These are phyloP conservation scores for Rhinoraja longicauda DNA, from an alignment of 2,797 vertebrate species.

Conservation along the genomic window DNA sequence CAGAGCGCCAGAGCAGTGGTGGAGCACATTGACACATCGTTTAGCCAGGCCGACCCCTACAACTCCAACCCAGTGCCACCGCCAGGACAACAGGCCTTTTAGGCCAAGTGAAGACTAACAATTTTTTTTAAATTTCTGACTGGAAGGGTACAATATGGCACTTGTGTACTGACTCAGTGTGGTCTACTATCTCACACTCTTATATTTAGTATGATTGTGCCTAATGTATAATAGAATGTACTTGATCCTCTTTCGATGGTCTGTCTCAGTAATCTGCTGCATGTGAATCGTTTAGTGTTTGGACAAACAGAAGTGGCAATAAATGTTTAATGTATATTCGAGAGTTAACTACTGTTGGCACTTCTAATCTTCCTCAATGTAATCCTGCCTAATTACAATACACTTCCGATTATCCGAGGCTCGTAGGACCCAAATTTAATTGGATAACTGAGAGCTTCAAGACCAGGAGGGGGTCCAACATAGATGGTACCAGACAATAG, in stretches of 20 bases:
- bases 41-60: too few species aligned
- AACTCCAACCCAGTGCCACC: too few species aligned
- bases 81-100: too few species aligned
- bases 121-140: too few species aligned
- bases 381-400: slow-evolving; percentile 34
- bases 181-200: too few species aligned
- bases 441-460: slow-evolving; percentile 30
- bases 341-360: slow-evolving; percentile 6
- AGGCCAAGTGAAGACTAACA: too few species aligned
- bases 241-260: not conserved
- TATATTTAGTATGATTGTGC: too few species aligned
- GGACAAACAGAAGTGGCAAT: slow-evolving; percentile 14
- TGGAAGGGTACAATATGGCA: too few species aligned
- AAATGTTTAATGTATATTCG: slow-evolving; percentile 19
- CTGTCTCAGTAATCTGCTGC: not conserved
- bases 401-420: slow-evolving; percentile 31
- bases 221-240: not conserved
- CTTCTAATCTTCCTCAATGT: slow-evolving; percentile 19
- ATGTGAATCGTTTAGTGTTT: slow-evolving; percentile 10
- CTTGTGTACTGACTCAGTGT: too few species aligned
- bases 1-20: too few species aligned
- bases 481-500: not conserved
- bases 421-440: not conserved
- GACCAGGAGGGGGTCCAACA: not conserved
- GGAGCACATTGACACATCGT: too few species aligned